A percentile compares a stretch with the other conserved stretches of the same genome.
phyloP scores from a whole-genome alignment of 1,140 invertebrate genomes.

The Anadara kagoshimensis region DNA sequence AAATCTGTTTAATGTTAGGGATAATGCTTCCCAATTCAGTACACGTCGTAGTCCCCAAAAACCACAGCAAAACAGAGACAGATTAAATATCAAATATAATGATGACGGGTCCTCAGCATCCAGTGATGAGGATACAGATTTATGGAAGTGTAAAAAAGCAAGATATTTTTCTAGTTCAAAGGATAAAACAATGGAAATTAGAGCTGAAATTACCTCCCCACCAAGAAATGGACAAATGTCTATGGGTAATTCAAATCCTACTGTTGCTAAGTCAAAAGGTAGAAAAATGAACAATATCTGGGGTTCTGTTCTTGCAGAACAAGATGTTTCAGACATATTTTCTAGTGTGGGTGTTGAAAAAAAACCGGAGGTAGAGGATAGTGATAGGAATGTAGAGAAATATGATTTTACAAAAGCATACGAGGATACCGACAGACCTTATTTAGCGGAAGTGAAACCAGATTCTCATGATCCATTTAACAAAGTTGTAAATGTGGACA shows the following conservation, averaged over 20 bases:
- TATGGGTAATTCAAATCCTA: not conserved
- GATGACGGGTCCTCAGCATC: constrained; percentile 20
- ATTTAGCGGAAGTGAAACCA: constrained; percentile 19
- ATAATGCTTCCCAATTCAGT: no score
- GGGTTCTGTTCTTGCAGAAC: constrained; percentile 60
- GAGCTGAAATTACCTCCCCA: constrained; percentile 35
- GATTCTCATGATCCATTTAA: constrained; percentile 38
- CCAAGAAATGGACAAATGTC: constrained; percentile 1
- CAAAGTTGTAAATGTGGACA: constrained; percentile 21
- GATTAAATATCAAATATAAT: not conserved
- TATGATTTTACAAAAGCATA: constrained; percentile 57
- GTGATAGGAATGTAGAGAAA: constrained; percentile 55
- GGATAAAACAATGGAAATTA: constrained; percentile 24
- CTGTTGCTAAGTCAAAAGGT: constrained; percentile 9
- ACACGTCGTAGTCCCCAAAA: no score
- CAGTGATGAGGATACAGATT: constrained; percentile 41
- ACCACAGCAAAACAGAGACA: no score
- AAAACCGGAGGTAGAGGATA: constrained; percentile 20
- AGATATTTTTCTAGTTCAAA: constrained; percentile 35
- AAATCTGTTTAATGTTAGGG: no score
- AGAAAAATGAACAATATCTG: constrained; percentile 57
- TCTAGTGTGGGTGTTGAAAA: constrained; percentile 51
- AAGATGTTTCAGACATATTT: constrained; percentile 52
- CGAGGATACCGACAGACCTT: constrained; percentile 44
- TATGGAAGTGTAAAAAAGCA: constrained; percentile 41